Conservation (phyloP, 2,888 invertebrate species). For the Drosophila limbata region DNA sequence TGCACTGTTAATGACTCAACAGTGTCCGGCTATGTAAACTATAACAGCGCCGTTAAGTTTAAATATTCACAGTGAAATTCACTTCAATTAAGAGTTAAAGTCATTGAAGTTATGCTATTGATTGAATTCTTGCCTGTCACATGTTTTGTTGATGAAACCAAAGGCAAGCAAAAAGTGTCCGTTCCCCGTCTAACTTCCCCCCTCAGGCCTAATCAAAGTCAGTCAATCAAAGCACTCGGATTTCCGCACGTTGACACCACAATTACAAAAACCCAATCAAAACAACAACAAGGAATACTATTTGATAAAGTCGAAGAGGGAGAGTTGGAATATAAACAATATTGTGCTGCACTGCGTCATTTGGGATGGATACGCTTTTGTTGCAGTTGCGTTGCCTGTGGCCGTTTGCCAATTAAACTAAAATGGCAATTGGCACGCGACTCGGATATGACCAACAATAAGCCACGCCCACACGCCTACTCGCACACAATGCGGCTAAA, state of each 20-base stretch:
- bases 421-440: slow-evolving; percentile 72
- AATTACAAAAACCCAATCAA: slow-evolving; percentile 48
- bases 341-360: slow-evolving; percentile 67
- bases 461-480: slow-evolving; percentile 15
- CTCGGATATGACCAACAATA: slow-evolving; percentile 28
- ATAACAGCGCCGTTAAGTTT: not conserved
- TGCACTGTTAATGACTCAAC: not conserved
- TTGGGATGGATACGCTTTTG: slow-evolving; percentile 36
- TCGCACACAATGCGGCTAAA: not conserved
- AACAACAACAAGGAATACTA: slow-evolving; percentile 20
- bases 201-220: slow-evolving; percentile 30
- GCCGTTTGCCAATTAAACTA: slow-evolving; percentile 65
- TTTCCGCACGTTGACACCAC: slow-evolving; percentile 55
- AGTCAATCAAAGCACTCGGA: slow-evolving; percentile 34
- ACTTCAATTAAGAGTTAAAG: slow-evolving; percentile 5
- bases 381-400: slow-evolving; percentile 15
- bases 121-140: slow-evolving; percentile 16
- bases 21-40: not conserved
- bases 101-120: not conserved
- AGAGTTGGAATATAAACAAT: slow-evolving; percentile 1
- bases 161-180: slow-evolving; percentile 22
- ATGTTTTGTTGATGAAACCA: not conserved
- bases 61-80: not conserved
- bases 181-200: not conserved
- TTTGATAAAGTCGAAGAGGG: not conserved